phyloP scores from a whole-genome alignment of 1,140 invertebrate genomes.

The Acromyrmex charruanus region DNA sequence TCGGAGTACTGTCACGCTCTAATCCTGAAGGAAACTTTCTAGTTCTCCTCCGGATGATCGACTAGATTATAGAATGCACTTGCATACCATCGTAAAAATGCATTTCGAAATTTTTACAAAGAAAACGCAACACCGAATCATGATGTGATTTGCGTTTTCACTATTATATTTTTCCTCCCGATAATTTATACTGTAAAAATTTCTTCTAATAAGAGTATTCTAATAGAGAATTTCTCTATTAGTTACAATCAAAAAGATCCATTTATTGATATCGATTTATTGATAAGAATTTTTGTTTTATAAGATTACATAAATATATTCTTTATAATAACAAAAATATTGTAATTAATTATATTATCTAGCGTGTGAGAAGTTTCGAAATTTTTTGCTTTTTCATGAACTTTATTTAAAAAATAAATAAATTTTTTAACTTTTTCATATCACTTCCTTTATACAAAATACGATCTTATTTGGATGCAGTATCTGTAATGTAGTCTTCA shows the following conservation, averaged over 20 bases:
- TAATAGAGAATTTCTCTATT: not conserved
- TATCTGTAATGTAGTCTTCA: not conserved
- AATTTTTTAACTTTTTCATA: not conserved
- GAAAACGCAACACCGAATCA: not conserved
- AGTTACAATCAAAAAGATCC: not conserved
- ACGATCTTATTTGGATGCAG: not conserved
- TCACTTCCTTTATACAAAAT: not conserved
- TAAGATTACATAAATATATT: not conserved
- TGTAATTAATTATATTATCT: not conserved
- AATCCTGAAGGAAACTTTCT: conserved; percentile 79
- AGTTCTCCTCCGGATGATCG: conserved; percentile 65
- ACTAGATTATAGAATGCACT: conserved; percentile 35
- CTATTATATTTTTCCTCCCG: not conserved
- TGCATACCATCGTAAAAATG: not conserved
- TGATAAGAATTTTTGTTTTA: not conserved
- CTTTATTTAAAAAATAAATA: not conserved
- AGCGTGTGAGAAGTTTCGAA: not conserved
- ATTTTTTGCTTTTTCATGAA: not conserved
- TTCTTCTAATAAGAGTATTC: not conserved
- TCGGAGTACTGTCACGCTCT: conserved; percentile 83
- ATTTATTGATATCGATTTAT: not conserved
- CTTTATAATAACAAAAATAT: not conserved
- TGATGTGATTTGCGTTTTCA: not conserved
- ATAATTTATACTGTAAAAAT: not conserved
- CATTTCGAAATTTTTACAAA: not conserved